These are phyloP conservation scores for Phalera bucephala DNA, from an alignment of 2,888 invertebrate species.

Conservation along the genomic window DNA sequence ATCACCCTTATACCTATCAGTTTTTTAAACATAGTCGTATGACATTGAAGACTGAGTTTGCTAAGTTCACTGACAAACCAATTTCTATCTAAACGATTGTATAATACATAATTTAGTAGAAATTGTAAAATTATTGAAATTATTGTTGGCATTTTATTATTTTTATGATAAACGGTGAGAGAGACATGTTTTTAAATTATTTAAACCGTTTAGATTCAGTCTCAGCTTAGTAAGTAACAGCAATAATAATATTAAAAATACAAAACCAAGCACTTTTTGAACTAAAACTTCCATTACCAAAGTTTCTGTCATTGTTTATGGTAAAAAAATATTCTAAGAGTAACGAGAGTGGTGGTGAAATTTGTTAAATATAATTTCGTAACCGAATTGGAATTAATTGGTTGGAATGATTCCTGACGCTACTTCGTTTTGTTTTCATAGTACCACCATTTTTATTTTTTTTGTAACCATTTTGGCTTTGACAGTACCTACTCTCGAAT, in stretches of 20 bases:
- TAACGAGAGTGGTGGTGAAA: slow-evolving; percentile 10
- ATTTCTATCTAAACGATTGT: slow-evolving; percentile 14
- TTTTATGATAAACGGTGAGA: slow-evolving; percentile 19
- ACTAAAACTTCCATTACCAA: too few species aligned
- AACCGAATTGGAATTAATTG: slow-evolving; percentile 40
- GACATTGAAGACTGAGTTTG: slow-evolving; percentile 19
- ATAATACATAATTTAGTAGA: slow-evolving; percentile 19
- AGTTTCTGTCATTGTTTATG: slow-evolving; percentile 22
- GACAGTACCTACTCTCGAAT: too few species aligned
- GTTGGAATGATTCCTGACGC: slow-evolving; percentile 52
- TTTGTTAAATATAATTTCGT: slow-evolving; percentile 2
- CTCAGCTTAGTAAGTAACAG: too few species aligned
- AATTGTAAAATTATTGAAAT: slow-evolving; percentile 12
- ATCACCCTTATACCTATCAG: too few species aligned
- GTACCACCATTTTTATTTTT: neutral
- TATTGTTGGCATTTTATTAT: slow-evolving; percentile 7
- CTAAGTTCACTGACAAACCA: slow-evolving; percentile 17
- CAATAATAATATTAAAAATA: too few species aligned
- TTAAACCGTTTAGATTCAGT: too few species aligned
- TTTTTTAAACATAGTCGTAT: slow-evolving; percentile 3
- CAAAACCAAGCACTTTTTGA: neutral
- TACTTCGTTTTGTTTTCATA: neutral
- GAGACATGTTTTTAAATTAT: too few species aligned
- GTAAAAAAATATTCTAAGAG: slow-evolving; percentile 2
- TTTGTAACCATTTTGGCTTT: too few species aligned